These are phyloP conservation scores for Delichon dasypus DNA, from an alignment of 2,797 vertebrate species.

Conservation along the genomic window DNA sequence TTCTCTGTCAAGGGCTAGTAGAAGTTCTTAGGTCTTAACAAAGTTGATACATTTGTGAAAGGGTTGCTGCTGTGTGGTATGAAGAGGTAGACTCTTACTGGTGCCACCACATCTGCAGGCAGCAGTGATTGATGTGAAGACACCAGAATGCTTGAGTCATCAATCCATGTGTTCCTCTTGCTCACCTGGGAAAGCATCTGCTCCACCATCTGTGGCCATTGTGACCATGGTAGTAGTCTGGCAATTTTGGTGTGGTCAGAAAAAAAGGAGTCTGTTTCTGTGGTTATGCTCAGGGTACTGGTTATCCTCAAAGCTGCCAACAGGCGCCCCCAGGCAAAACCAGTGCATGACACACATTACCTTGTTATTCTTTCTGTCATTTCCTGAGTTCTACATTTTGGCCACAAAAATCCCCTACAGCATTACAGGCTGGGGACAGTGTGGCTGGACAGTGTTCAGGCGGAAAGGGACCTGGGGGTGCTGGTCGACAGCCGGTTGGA, in stretches of 20 bases:
- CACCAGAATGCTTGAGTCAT: neutral
- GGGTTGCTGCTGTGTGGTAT: neutral
- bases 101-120: neutral
- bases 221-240: neutral
- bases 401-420: too few relatives aligned
- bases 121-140: neutral
- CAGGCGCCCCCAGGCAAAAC: neutral
- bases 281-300: neutral
- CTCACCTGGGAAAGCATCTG: neutral
- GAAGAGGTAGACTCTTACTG: neutral
- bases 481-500: too few relatives aligned
- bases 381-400: too few relatives aligned
- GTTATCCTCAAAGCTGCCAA: neutral
- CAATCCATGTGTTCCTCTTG: neutral
- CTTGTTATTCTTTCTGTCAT: neutral
- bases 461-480: too few relatives aligned
- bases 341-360: rapidly evolving
- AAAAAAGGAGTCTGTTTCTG: neutral
- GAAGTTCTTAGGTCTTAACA: neutral
- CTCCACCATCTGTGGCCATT: neutral
- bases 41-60: neutral
- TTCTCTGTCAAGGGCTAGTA: neutral
- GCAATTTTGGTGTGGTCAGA: neutral
- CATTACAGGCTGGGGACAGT: too few relatives aligned
- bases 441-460: too few relatives aligned